A percentile compares a stretch with the other conserved stretches of the same genome.
Conservation (phyloP, 2,888 invertebrate genomes). For the Melipona beecheii region DNA sequence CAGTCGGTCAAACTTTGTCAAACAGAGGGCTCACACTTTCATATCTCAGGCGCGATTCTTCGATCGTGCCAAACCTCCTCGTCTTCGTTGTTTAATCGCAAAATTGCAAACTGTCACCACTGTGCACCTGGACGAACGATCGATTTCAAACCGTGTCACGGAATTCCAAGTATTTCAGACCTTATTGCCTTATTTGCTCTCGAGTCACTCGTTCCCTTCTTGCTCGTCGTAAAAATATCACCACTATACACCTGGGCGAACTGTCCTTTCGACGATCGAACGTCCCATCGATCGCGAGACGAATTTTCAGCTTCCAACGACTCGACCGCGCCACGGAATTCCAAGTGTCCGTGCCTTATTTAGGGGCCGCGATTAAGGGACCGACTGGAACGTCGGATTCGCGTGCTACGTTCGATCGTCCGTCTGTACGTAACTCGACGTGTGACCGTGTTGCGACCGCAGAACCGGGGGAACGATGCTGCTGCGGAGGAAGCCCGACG, state of each 20-base stretch:
- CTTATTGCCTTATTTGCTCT: no score
- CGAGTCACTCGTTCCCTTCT: not conserved
- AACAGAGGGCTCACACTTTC: constrained; percentile 48
- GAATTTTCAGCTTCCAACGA: constrained; percentile 6
- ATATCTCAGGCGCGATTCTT: constrained; percentile 20
- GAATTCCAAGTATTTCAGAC: no score
- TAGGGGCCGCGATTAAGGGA: constrained; percentile 37
- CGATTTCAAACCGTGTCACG: not conserved
- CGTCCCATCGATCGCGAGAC: not conserved
- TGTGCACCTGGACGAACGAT: no score
- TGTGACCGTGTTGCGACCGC: constrained; percentile 24
- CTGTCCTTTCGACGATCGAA: not conserved
- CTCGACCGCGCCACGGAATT: constrained; percentile 60
- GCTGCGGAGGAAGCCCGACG: constrained; percentile 69
- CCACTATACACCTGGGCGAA: not conserved
- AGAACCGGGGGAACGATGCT: constrained; percentile 63
- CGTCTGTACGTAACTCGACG: not conserved
- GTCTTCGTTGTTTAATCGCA: no score
- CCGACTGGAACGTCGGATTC: constrained; percentile 34
- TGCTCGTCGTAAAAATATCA: not conserved
- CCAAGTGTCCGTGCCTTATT: constrained; percentile 42
- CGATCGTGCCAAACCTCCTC: no score
- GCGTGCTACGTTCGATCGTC: constrained; percentile 4
- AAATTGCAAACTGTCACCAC: no score
- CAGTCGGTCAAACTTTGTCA: not conserved